A percentile compares a stretch with the other conserved stretches of the same genome.
These are phyloP conservation scores for Strix occidentalis DNA, from an alignment of 2,797 vertebrate species.

Conservation along the genomic window DNA sequence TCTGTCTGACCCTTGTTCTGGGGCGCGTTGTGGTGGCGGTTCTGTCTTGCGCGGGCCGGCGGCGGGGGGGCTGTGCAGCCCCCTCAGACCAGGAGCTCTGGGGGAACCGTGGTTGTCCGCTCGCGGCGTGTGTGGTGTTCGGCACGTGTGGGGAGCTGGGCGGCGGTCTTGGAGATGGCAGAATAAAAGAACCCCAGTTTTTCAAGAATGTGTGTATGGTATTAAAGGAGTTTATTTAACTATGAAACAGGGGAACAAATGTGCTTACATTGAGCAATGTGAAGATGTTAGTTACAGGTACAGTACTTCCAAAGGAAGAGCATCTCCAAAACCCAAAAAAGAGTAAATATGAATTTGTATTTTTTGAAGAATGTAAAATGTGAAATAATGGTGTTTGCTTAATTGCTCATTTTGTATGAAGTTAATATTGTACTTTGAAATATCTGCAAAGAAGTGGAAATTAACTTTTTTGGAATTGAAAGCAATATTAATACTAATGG, in stretches of 20 bases:
- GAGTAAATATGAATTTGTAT: slow-evolving; percentile 91
- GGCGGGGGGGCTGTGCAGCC: too few relatives aligned
- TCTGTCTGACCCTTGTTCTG: slow-evolving; percentile 6
- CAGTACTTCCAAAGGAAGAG: slow-evolving; percentile 92
- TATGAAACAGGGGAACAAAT: slow-evolving; percentile 77
- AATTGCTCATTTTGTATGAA: slow-evolving; percentile 96
- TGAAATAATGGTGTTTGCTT: slow-evolving; percentile 92
- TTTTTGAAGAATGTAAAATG: slow-evolving; percentile 98
- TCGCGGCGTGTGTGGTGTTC: neutral
- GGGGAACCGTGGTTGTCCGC: neutral
- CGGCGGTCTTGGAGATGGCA: slow-evolving; percentile 49
- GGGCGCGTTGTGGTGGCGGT: neutral
- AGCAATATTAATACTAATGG: slow-evolving; percentile 98
- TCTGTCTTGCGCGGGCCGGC: too few relatives aligned
- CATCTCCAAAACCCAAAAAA: slow-evolving; percentile 87
- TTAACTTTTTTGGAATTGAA: slow-evolving; percentile 92
- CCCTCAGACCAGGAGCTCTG: neutral
- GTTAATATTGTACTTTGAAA: slow-evolving; percentile 91
- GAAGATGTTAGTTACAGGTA: slow-evolving; percentile 82
- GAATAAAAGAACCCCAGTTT: slow-evolving; percentile 53
- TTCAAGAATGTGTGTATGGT: slow-evolving; percentile 70
- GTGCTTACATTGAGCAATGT: slow-evolving; percentile 80
- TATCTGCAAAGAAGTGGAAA: slow-evolving; percentile 83
- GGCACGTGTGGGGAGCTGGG: slow-evolving; percentile 25
- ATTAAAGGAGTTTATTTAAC: slow-evolving; percentile 75